phyloP scores from a whole-genome alignment of 2,113 vertebrate genomes.

The Pristiophorus japonicus region DNA sequence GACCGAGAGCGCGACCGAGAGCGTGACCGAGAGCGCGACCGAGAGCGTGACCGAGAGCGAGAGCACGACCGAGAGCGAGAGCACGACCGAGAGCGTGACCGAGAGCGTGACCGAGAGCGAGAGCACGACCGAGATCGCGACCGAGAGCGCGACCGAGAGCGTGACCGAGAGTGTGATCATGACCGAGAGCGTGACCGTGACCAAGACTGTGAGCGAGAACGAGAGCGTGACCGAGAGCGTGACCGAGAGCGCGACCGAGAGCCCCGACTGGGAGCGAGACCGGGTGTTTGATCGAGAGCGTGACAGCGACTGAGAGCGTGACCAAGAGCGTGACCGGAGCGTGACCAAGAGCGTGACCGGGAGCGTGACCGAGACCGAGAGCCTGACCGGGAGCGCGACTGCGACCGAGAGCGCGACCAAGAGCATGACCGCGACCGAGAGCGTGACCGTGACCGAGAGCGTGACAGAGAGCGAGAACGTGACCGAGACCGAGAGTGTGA shows the following conservation, averaged over 20 bases:
- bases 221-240: no score
- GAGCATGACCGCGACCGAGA: no score
- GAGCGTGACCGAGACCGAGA: not conserved
- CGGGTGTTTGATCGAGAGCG: not conserved
- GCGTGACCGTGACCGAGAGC: no score
- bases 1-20: not conserved
- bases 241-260: no score
- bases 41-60: not conserved
- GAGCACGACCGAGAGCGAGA: no score
- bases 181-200: not conserved
- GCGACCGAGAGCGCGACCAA: no score
- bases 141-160: not conserved
- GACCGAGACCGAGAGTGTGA: not conserved
- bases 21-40: not conserved
- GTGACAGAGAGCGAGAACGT: not conserved
- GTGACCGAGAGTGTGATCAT: not conserved
- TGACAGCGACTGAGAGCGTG: no score
- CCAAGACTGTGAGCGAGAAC: not conserved
- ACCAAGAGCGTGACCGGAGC: no score
- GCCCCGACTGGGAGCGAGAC: no score
- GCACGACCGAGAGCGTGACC: no score
- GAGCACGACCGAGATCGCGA: not conserved
- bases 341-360: not conserved
- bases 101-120: not conserved
- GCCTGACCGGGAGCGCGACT: no score